Base-by-base conservation (phyloP, 2,113 vertebrate species). In the Myrmecobius fasciatus region DNA sequence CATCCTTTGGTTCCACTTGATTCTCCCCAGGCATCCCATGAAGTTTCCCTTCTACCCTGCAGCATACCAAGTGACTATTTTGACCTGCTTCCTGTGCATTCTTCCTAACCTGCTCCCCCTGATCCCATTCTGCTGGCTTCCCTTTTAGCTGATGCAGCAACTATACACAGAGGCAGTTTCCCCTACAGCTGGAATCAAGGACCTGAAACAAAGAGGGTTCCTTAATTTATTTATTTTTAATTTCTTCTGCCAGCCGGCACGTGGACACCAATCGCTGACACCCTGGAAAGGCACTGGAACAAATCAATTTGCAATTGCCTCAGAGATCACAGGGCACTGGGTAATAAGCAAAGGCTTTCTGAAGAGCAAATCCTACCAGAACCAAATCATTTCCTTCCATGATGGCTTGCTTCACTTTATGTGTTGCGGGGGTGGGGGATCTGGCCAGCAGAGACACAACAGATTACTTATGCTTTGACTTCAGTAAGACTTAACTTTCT, bases 271-370 rank as follows among this genome's bases (percentile, higher is more conserved):
- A 49, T 26, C 67, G 28, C 91, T 53, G 47, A 89, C 67, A 56
- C 88, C 43, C 91, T 17, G 88, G 36, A 92, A 90, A 94, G 12
- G 25, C 88, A 94, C 3, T 90, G 36, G 67, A 96, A 95, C 52
- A 95, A 97, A 97, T 97, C 95, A 95, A 96, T 97, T 96, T 97
- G 89, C 91, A 92, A 54, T 94, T 94, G 54, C 52, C 92, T 96
- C 53, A 46, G 95, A 93, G 94, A 95, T 93, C 89, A 92, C 36
- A 83, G 92, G 67, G 88, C n/a, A 83, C 24, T 60, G 43, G 56
- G 53, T 94, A 96, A 91, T 91, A 60, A 75, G 93, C 54, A 94
- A 31, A 96, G 95, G 95, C 93, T 94, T 95, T 83, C 51, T 92
- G 75, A 96, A 92, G 53, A 97, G 88, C 53, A 89, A 92, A 89